Evolutionary conservation across 2,113 vertebrate genomes (phyloP).

Genomic region (Mirounga angustirostris): DNA sequence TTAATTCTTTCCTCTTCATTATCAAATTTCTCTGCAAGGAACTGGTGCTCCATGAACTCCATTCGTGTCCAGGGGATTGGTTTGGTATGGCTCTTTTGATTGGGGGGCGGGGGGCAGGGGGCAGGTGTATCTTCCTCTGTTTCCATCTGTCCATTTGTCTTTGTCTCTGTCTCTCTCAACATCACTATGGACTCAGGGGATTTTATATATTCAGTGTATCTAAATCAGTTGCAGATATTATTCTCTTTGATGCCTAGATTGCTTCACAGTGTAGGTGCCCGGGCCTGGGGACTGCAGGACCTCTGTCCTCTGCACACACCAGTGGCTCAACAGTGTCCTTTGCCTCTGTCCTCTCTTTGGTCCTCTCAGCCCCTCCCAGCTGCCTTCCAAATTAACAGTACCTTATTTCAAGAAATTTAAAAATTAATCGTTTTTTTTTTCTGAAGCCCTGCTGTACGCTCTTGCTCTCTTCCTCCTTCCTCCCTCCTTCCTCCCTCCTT

Average conservation of each 20-base stretch:
- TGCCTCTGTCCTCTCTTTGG: neutral
- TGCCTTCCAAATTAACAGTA: neutral
- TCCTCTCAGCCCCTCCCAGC: accelerated
- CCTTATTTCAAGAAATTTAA: neutral
- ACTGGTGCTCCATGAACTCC: accelerated
- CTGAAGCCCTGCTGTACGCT: neutral
- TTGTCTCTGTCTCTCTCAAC: neutral
- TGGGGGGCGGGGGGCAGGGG: accelerated
- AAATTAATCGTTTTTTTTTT: neutral
- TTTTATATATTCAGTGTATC: accelerated
- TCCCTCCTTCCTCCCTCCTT: accelerated
- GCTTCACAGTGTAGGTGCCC: too few species aligned
- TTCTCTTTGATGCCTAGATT: neutral
- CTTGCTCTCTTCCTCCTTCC: too few species aligned
- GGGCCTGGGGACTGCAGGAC: neutral
- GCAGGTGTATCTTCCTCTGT: too few species aligned
- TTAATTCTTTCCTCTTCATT: neutral
- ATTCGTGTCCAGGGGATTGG: accelerated
- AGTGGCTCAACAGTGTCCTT: accelerated
- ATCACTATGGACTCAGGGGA: neutral
- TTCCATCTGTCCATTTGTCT: neutral
- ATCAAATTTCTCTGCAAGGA: neutral
- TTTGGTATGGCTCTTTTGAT: accelerated
- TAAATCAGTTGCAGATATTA: accelerated
- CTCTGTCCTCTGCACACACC: neutral